phyloP scores from a whole-genome alignment of 2,113 vertebrate species.

The Podilymbus podiceps region DNA sequence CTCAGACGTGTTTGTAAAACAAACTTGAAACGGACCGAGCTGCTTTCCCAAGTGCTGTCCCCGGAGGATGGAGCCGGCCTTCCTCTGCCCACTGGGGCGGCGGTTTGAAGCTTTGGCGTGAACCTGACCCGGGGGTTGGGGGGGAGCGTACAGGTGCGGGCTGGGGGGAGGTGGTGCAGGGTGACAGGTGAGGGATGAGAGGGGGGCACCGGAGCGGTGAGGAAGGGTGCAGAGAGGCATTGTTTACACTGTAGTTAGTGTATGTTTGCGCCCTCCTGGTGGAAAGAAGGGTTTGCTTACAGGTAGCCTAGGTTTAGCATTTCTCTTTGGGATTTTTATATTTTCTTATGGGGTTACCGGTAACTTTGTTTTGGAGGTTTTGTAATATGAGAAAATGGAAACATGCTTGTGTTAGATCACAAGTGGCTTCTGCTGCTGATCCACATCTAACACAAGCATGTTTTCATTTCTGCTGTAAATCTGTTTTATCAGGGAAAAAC shows the following conservation, averaged over 20 bases:
- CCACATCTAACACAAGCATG: not conserved
- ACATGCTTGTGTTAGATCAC: not conserved
- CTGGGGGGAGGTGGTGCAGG: not conserved
- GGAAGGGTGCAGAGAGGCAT: not conserved
- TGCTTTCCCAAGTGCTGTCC: not conserved
- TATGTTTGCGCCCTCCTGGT: not conserved
- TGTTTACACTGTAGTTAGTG: not conserved
- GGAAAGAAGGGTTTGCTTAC: not conserved
- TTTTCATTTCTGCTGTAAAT: not conserved
- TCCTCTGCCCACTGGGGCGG: not conserved
- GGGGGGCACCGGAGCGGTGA: rapidly evolving
- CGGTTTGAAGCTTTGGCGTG: not conserved
- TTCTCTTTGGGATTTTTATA: not conserved
- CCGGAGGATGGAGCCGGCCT: not conserved
- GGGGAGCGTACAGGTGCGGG: not conserved
- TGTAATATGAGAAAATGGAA: not conserved
- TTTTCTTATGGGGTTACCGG: not conserved
- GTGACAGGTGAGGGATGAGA: not conserved
- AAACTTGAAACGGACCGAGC: constrained; percentile 13
- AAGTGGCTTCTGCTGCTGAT: not conserved
- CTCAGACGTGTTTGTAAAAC: not conserved
- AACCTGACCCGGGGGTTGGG: not conserved
- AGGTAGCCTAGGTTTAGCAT: not conserved
- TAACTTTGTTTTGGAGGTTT: not conserved
- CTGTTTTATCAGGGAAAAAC: not conserved